Evolutionary conservation across 2,888 invertebrate species (phyloP), one percentile per base, ranked within the genome.

Genomic region (Resseliella maxima): DNA sequence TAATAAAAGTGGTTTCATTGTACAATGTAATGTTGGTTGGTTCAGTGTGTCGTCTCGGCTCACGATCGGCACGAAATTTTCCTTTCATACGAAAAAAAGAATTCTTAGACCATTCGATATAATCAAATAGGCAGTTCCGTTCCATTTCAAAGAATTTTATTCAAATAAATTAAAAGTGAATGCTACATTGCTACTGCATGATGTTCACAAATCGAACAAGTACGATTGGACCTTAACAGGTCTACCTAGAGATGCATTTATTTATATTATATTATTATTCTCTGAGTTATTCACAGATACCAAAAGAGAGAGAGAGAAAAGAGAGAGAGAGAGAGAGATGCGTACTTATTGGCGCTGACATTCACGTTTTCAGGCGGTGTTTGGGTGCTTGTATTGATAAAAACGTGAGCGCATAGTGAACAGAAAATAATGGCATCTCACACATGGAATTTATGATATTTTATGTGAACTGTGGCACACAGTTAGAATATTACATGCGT

Each of bases 401-500:
- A 1, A 50, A 50, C 15, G 18, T 18, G 18, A 8, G 41, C 8
- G n/a, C 6, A 38, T 38, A n/a, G 1, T 5, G 21, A 36, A 36
- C 5, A 50, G 24, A 59, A 59, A 38, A 83, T 38, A 83, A 83
- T 83, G n/a, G 36, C 31, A 83, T 38, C 41, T 83, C 38, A 83
- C 83, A 83, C 83, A 83, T 38, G 36, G 83, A 83, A 83, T 83
- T 83, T 83, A 83, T 38, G 83, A 83, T 38, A n/a, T 38, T 83
- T 38, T 38, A 83, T 83, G 83, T 83, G 83, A 83, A 83, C 83
- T 83, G 83, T 83, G 83, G 83, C 83, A 83, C 83, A 83, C 83
- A 38, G 83, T 83, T 83, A 83, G 83, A 83, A 83, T 83, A 83
- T 72, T 31, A 31, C 31, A 72, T 72, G 72, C 72, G 31, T 72